phyloP scores from a whole-genome alignment of 1,140 invertebrate genomes.

The Eueides isabella region DNA sequence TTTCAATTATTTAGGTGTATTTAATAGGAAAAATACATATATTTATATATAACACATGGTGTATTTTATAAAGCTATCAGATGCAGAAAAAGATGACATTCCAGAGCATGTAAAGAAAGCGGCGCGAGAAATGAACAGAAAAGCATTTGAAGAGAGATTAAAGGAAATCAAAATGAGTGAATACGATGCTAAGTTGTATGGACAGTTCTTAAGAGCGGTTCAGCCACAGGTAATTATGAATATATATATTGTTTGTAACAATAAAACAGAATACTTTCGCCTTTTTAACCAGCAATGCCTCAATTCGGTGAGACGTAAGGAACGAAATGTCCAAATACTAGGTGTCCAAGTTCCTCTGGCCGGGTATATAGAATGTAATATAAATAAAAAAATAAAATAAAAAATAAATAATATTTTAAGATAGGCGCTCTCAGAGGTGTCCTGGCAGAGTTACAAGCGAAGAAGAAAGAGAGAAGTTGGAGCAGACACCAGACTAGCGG shows the following conservation, averaged over 20 bases:
- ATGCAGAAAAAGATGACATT: slow-evolving; percentile 94
- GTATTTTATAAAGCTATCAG: slow-evolving; percentile 84
- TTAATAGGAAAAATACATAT: too few relatives aligned
- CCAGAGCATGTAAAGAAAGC: slow-evolving; percentile 94
- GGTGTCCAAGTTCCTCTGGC: too few relatives aligned
- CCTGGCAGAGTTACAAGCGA: slow-evolving; percentile 91
- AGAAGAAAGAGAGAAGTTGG: slow-evolving; percentile 97
- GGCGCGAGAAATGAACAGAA: slow-evolving; percentile 95
- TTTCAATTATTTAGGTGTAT: too few relatives aligned
- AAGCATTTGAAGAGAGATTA: slow-evolving; percentile 94
- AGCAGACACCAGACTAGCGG: slow-evolving; percentile 95
- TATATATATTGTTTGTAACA: not conserved
- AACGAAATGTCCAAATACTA: too few relatives aligned
- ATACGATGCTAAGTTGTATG: slow-evolving; percentile 95
- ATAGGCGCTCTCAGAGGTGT: slow-evolving; percentile 84
- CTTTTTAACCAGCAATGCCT: too few relatives aligned
- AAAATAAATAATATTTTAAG: slow-evolving; percentile 36
- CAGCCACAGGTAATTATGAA: slow-evolving; percentile 86
- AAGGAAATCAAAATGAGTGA: slow-evolving; percentile 97
- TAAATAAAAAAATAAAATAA: not conserved
- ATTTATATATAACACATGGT: too few relatives aligned
- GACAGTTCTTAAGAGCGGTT: slow-evolving; percentile 90
- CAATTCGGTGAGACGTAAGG: too few relatives aligned
- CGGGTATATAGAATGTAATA: not conserved
- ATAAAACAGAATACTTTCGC: too few relatives aligned